Evolutionary conservation across 1,140 invertebrate genomes (phyloP).

Genomic region (Chrysopa pallens): DNA sequence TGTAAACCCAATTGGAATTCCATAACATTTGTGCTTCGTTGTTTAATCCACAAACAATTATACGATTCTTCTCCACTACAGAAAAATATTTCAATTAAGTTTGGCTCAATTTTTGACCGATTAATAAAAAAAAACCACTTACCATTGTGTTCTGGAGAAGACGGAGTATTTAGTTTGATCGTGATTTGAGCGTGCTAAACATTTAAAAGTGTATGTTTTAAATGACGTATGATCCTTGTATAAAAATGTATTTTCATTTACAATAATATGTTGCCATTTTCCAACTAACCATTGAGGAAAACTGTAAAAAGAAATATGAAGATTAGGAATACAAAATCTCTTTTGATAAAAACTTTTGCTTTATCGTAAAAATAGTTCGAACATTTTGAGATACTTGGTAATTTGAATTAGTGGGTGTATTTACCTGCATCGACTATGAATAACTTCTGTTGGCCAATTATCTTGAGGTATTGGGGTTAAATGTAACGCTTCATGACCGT

Average conservation of each 20-base stretch:
- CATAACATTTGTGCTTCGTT: slow-evolving; percentile 41
- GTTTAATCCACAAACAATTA: slow-evolving; percentile 41
- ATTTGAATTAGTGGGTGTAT: not conserved
- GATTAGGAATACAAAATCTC: too few species aligned
- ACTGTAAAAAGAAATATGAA: slow-evolving; percentile 15
- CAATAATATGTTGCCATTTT: slow-evolving; percentile 39
- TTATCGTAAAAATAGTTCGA: too few species aligned
- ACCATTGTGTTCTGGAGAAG: slow-evolving; percentile 34
- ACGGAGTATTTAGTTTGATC: slow-evolving; percentile 27
- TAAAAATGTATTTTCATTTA: slow-evolving; percentile 38
- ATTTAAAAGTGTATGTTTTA: slow-evolving; percentile 42
- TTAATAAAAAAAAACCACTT: too few species aligned
- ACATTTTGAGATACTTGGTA: too few species aligned
- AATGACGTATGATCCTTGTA: slow-evolving; percentile 45
- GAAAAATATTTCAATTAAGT: too few species aligned
- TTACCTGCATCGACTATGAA: slow-evolving; percentile 19
- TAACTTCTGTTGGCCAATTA: slow-evolving; percentile 20
- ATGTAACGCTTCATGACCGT: slow-evolving; percentile 38
- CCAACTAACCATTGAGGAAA: slow-evolving; percentile 50
- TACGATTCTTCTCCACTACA: slow-evolving; percentile 42
- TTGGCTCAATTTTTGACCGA: too few species aligned
- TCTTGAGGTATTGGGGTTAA: slow-evolving; percentile 22
- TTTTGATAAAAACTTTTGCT: too few species aligned
- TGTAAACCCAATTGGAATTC: slow-evolving; percentile 39
- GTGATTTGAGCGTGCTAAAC: slow-evolving; percentile 22